Evolutionary conservation across 2,113 vertebrate genomes (phyloP).

Genomic region (Tamias sibiricus): DNA sequence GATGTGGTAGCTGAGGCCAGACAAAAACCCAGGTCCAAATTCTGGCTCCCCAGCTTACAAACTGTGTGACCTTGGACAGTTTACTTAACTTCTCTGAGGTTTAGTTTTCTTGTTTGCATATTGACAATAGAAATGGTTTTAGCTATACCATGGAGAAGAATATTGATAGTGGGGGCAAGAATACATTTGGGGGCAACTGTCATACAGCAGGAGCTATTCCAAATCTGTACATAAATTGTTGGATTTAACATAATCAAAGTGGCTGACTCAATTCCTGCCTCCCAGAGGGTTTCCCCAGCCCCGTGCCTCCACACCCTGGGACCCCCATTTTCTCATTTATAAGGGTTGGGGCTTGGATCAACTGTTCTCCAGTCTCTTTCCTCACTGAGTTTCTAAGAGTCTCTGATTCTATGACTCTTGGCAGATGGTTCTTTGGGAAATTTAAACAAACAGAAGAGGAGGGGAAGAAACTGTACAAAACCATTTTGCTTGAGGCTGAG

Average conservation of each 20-base stretch:
- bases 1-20: background rate
- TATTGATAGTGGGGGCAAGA: background rate
- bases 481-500: conserved; percentile 59
- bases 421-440: conserved; percentile 71
- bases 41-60: background rate
- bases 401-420: conserved; percentile 43
- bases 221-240: background rate
- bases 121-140: background rate
- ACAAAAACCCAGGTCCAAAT: background rate
- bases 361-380: conserved; percentile 3
- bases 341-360: background rate
- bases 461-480: background rate
- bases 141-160: background rate
- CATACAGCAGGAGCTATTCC: background rate
- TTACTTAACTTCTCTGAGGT: background rate
- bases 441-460: conserved; percentile 51
- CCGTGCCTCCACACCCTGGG: background rate
- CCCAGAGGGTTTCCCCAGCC: background rate
- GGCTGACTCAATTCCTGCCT: background rate
- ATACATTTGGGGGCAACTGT: background rate
- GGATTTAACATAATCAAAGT: background rate
- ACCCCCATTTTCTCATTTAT: background rate
- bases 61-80: background rate
- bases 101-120: background rate
- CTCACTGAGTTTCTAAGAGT: conserved; percentile 42